Evolutionary conservation across 1,140 invertebrate genomes (phyloP).

Genomic region (Pygmarrhopalites habei): DNA sequence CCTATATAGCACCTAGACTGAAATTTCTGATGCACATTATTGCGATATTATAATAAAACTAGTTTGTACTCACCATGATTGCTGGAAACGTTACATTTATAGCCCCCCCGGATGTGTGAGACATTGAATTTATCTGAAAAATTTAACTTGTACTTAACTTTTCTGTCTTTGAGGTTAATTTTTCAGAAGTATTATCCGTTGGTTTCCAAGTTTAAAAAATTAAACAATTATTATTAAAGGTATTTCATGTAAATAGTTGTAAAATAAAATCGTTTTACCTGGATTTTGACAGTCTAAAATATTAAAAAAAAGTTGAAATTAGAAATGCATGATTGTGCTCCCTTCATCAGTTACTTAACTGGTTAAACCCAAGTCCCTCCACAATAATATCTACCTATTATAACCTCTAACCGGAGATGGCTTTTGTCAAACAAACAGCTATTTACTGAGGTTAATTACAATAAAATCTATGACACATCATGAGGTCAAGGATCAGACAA

Average conservation of each 20-base stretch:
- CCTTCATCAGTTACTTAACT: slow-evolving; percentile 20
- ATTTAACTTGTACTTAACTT: not conserved
- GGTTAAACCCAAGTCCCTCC: not conserved
- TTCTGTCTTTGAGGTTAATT: not conserved
- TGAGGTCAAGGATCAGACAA: too few species aligned
- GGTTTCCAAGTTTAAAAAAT: not conserved
- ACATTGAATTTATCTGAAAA: slow-evolving; percentile 25
- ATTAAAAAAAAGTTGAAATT: too few species aligned
- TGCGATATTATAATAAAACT: too few species aligned
- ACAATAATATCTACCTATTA: too few species aligned
- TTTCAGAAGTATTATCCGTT: not conserved
- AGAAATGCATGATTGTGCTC: too few species aligned
- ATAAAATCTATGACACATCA: too few species aligned
- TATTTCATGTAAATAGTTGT: not conserved
- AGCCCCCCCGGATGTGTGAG: slow-evolving; percentile 35
- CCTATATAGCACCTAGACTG: too few species aligned
- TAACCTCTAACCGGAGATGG: too few species aligned
- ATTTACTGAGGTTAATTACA: not conserved
- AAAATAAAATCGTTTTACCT: not conserved
- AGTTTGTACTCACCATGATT: slow-evolving; percentile 37
- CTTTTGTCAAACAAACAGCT: not conserved
- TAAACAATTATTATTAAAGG: not conserved
- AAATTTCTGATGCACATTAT: too few species aligned
- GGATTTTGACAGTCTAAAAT: slow-evolving; percentile 37
- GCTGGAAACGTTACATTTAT: slow-evolving; percentile 38